Conservation (phyloP, 2,113 vertebrate species). For the Hydrolagus affinis region DNA sequence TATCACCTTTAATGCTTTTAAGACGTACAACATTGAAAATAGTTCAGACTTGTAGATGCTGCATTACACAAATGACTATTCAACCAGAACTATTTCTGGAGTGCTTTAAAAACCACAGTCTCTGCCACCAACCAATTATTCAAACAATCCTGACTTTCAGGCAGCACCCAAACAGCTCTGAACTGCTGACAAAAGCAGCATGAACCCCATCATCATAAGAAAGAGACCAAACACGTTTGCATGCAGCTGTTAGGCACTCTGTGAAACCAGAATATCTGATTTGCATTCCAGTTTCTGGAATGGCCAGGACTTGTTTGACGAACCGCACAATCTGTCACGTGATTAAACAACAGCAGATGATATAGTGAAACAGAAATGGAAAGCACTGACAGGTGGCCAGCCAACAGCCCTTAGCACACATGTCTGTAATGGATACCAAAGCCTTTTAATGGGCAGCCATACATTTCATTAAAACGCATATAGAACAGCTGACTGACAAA, state of each 20-base stretch:
- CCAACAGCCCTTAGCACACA: background rate
- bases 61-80: slow-evolving; percentile 11
- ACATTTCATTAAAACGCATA: background rate
- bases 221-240: slow-evolving; percentile 1
- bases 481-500: slow-evolving; percentile 9
- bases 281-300: background rate
- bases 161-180: background rate
- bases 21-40: background rate
- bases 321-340: background rate
- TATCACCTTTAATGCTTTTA: background rate
- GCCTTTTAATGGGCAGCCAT: slow-evolving; percentile 21
- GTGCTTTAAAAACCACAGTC: background rate
- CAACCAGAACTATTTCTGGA: background rate
- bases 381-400: slow-evolving; percentile 15
- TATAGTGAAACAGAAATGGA: background rate
- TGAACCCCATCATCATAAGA: background rate
- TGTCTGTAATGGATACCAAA: slow-evolving; percentile 1
- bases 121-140: background rate
- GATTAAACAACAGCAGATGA: background rate
- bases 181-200: slow-evolving; percentile 9
- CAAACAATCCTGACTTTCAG: slow-evolving; percentile 8
- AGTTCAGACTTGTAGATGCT: background rate
- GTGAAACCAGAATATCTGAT: background rate
- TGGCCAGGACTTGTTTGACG: background rate
- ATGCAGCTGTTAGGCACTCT: background rate